phyloP scores from a whole-genome alignment of 1,140 invertebrate species.

The Tetramorium alpestre region DNA sequence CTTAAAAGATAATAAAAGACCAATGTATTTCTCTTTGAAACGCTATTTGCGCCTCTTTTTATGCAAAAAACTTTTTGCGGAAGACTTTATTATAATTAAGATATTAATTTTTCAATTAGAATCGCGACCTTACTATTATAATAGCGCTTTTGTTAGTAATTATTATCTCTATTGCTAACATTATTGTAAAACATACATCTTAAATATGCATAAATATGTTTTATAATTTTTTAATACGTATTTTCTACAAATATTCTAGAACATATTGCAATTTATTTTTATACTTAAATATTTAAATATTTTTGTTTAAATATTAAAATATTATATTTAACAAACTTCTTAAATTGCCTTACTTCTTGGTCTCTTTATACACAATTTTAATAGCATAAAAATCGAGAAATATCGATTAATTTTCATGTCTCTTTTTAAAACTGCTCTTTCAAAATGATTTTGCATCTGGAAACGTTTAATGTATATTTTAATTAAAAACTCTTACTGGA shows the following conservation, averaged over 20 bases:
- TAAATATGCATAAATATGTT: not conserved
- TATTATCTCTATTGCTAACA: not conserved
- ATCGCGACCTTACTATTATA: not conserved
- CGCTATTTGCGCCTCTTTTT: not conserved
- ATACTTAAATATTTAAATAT: not conserved
- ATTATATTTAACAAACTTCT: not conserved
- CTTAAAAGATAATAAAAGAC: not conserved
- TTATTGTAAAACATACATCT: not conserved
- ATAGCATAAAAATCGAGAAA: not conserved
- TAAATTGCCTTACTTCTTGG: not conserved
- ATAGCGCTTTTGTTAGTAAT: not conserved
- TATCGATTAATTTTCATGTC: not conserved
- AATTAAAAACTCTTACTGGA: not conserved
- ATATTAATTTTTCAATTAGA: constrained; percentile 30
- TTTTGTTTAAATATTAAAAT: not conserved
- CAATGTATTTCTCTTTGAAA: constrained; percentile 3
- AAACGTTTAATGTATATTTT: constrained; percentile 9
- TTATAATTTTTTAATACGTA: not conserved
- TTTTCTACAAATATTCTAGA: not conserved
- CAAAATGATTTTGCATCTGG: not conserved
- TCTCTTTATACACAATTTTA: not conserved
- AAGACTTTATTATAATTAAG: not conserved
- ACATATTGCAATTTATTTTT: not conserved
- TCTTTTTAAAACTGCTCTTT: not conserved
- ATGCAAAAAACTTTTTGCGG: not conserved